phyloP scores from a whole-genome alignment of 53 echinoderm and acorn worm genomes.

The Pentamera pediparva region DNA sequence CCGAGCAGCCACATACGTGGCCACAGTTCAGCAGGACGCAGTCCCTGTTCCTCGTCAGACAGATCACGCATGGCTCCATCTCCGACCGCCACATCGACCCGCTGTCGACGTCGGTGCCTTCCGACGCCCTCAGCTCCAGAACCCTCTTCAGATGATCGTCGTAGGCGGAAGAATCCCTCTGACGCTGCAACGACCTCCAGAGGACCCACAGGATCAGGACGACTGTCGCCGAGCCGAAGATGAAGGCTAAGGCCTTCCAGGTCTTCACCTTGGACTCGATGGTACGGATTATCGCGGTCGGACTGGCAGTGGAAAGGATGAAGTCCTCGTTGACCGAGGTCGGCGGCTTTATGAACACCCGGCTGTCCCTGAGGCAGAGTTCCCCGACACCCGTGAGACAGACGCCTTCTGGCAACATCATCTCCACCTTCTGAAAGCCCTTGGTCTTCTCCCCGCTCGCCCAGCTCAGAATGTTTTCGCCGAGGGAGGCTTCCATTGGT shows the following conservation, averaged over 20 bases:
- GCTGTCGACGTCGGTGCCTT: conserved; percentile 55
- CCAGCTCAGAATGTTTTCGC: conserved; percentile 91
- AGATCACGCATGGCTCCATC: conserved; percentile 74
- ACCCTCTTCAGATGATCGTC: conserved; percentile 60
- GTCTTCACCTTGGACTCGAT: conserved; percentile 56
- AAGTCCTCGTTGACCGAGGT: conserved; percentile 45
- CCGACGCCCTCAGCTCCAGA: conserved; percentile 53
- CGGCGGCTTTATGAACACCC: conserved; percentile 68
- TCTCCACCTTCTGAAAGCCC: conserved; percentile 89
- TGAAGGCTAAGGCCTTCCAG: conserved; percentile 53
- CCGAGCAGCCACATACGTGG: conserved; percentile 85
- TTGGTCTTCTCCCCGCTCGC: conserved; percentile 98
- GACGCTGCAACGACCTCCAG: conserved; percentile 56
- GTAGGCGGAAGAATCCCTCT: conserved; percentile 45
- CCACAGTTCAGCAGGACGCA: conserved; percentile 92
- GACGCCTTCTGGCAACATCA: conserved; percentile 80
- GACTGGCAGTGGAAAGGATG: conserved; percentile 56
- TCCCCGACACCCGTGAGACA: conserved; percentile 80
- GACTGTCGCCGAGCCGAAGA: conserved; percentile 71
- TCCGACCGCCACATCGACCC: conserved; percentile 31
- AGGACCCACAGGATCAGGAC: conserved; percentile 41
- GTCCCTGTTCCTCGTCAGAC: conserved; percentile 70
- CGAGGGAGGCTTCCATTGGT: conserved; percentile 63
- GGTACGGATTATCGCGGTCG: conserved; percentile 52
- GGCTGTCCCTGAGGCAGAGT: conserved; percentile 54